Evolutionary conservation across 1,140 invertebrate genomes (phyloP).

Genomic region (Drosophila grimshawi): DNA sequence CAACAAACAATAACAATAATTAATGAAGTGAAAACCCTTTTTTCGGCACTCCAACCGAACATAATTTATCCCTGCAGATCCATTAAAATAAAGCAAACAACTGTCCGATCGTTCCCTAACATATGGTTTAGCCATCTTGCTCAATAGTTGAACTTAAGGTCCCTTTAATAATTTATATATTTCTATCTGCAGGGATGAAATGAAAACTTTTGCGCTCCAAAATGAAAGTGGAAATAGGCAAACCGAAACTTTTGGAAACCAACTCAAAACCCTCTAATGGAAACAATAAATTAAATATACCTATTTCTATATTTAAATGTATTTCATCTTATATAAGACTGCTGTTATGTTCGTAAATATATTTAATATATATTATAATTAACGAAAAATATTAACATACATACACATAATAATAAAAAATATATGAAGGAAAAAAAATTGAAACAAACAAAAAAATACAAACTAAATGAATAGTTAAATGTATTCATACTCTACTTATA

Average conservation of each 20-base stretch:
- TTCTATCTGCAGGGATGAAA: slow-evolving; percentile 14
- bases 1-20: slow-evolving; percentile 25
- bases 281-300: slow-evolving; percentile 78
- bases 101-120: not conserved
- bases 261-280: slow-evolving; percentile 74
- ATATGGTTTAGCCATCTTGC: not conserved
- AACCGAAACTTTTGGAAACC: slow-evolving; percentile 55
- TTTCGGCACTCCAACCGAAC: slow-evolving; percentile 52
- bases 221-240: slow-evolving; percentile 34
- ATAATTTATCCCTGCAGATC: slow-evolving; percentile 21
- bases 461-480: slow-evolving; percentile 58
- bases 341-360: slow-evolving; percentile 85
- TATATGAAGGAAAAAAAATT: slow-evolving; percentile 40
- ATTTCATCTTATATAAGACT: slow-evolving; percentile 84
- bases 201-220: slow-evolving; percentile 40
- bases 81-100: not conserved
- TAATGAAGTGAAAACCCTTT: not conserved
- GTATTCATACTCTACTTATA: slow-evolving; percentile 70
- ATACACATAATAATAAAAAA: slow-evolving; percentile 50
- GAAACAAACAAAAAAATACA: slow-evolving; percentile 44
- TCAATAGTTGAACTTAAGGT: slow-evolving; percentile 5
- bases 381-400: slow-evolving; percentile 67
- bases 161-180: not conserved
- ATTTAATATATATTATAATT: slow-evolving; percentile 82
- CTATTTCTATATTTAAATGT: slow-evolving; percentile 69